Evolutionary conservation across 2,113 vertebrate species (phyloP), one percentile per base, ranked within the genome.

Genomic region (Sardina pilchardus): DNA sequence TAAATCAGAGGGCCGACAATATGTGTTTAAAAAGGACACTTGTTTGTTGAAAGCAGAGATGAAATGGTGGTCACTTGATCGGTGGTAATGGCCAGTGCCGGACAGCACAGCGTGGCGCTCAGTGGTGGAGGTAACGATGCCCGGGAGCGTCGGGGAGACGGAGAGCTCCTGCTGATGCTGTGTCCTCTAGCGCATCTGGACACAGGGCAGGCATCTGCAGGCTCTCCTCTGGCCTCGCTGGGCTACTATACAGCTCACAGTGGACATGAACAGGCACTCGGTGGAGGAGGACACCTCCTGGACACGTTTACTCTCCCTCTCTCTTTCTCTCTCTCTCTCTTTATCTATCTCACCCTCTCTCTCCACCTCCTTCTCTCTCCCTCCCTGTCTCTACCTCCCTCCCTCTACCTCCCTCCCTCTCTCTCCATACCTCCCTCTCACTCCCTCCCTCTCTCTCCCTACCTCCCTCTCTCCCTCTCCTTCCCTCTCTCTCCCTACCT

Each of bases 231-330:
- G 81, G 82, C 87, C 75, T 89, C 78, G 82, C 71, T 50, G 87
- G 89, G 86, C 90, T 90, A n/a, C n/a, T n/a, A n/a, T n/a, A 90
- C 92, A 92, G 90, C 91, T 75, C 84, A 88, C 90, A 89, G 89
- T 88, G 80, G 56, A 93, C 89, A 93, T 94, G 90, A 93, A 93
- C 93, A 88, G 86, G 90, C 88, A 91, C 92, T 90, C 89, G 87
- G 86, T 88, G 93, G 86, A 90, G 83, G 85, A 89, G 89, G 89
- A 90, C 92, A 89, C 92, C 94, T 94, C 30, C 30, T 34, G 36
- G 71, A 78, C 71, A 78, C 30, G 14, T 36, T 34, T 78, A 39
- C 30, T 34, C 10, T 78, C 71, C 5, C 30, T 17, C 26, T 78
- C 71, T 26, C n/a, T 71, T 4, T 63, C 59, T 24, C 59, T 24